phyloP scores from a whole-genome alignment of 2,797 vertebrate genomes.

The Alectoris magna region DNA sequence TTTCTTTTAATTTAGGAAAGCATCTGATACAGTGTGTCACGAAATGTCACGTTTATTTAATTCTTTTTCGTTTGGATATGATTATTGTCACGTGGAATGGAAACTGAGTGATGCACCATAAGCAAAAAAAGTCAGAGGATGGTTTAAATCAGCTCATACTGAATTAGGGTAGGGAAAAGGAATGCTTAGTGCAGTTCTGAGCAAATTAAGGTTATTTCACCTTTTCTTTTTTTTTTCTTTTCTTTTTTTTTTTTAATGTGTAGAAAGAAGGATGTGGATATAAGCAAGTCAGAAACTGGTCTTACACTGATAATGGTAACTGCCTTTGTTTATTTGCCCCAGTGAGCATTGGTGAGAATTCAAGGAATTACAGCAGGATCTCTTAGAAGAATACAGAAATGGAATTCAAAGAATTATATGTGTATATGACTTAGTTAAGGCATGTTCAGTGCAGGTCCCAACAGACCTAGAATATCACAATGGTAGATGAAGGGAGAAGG shows the following conservation, averaged over 20 bases:
- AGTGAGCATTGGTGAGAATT: neutral
- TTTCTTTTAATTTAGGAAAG: slow-evolving; percentile 59
- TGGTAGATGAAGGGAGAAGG: neutral
- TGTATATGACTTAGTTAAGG: neutral
- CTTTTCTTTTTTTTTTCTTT: neutral
- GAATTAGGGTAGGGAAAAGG: neutral
- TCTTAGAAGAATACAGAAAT: neutral
- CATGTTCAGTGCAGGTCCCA: neutral
- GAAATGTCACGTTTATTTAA: slow-evolving; percentile 58
- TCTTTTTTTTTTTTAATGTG: neutral
- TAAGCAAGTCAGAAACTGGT: neutral
- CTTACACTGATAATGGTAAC: neutral
- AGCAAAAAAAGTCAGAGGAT: neutral
- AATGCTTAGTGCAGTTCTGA: neutral
- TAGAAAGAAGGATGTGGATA: neutral
- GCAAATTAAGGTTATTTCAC: neutral
- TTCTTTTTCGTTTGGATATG: slow-evolving; percentile 67
- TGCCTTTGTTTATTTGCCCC: neutral
- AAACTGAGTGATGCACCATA: slow-evolving; percentile 41
- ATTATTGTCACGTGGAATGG: slow-evolving; percentile 66
- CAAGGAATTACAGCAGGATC: neutral
- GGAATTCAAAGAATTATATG: neutral
- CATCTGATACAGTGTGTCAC: slow-evolving; percentile 61
- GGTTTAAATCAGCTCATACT: slow-evolving; percentile 28
- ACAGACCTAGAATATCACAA: neutral